Evolutionary conservation across 2,888 invertebrate genomes (phyloP), one percentile per base, ranked within the genome.

Genomic region (Amphimallon solstitiale): DNA sequence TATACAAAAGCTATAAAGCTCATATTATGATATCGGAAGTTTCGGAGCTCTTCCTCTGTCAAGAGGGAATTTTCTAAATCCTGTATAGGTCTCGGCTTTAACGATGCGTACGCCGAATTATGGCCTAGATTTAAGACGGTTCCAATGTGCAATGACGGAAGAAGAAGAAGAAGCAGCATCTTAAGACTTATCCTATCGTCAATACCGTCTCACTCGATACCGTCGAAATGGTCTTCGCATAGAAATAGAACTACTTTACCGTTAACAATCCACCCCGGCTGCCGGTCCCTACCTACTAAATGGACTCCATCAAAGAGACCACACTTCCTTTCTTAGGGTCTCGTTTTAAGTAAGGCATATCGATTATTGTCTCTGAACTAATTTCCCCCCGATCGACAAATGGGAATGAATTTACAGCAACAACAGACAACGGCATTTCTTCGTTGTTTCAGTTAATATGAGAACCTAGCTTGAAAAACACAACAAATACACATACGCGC

Each of bases 231-330:
- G 54, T 54, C 29, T 35, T 37, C 61, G 60, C 60, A 60, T 65
- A 65, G 59, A 56, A 65, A 65, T 61, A 43, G 65, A 40, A 60
- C 49, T 60, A 49, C 65, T 65, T 65, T 65, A 38, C 15, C 46
- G 61, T 61, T 61, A 61, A 61, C 61, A 48, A 61, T 61, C 23
- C 61, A 61, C 17, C 54, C 40, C 37, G 12, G 35, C 15, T 1
- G 17, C 68, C 69, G 70, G 23, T 5, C 23, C 23, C 23, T 23
- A 23, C 70, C 70, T 71, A n/a, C n/a, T n/a, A 73, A 74, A 74
- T 74, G 73, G 73, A 73, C 71, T 69, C 72, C 70, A 70, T 76
- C 76, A 76, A 75, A 75, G 75, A 70, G 73, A 72, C 75, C 74
- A 70, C 74, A 73, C 70, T 72, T 74, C 71, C 52, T 35, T 52